Evolutionary conservation across 2,797 vertebrate species (phyloP), one percentile per base, ranked within the genome.

Genomic region (Pangasius larnaudii): DNA sequence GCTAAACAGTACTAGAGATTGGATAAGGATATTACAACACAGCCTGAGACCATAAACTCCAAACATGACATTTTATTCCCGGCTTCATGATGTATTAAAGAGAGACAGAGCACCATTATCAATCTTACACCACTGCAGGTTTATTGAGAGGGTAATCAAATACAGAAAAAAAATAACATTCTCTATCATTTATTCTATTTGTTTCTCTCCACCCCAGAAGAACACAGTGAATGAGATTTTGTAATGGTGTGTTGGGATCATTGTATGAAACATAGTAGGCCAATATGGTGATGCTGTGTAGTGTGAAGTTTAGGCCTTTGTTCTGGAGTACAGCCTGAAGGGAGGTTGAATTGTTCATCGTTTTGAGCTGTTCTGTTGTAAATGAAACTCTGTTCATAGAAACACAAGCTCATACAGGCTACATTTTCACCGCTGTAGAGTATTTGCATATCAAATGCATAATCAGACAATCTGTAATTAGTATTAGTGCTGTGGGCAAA

Each of bases 401-500:
- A 59, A 71, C 49, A 30, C n/a, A 16, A 65, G 58, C 69, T 22
- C 36, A 22, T 6, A 6, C 1, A 4, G 65, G 33, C 77, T 71
- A 46, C 27, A 42, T 85, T 87, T 61, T 9, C 56, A 80, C 9
- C 3, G 53, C 33, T 33, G 33, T n/a, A 6, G 5, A 39, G 2
- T 58, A 87, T 89, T 87, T 89, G 53, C 85, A 90, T 83, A 78
- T 89, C 84, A 87, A 82, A 59, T 65, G 67, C 36, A 74, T 69
- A 69, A 87, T 58, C 33, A 77, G 63, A 72, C 77, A 69, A 82
- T 85, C 56, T 30, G 49, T 49, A 65, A 86, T 85, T 75, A 36
- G 36, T 1, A n/a, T 69, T 78, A 61, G 7, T 2, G 27, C 82
- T 63, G 27, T 14, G 42, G 27, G 39, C 13, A 42, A 79, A 58